These are phyloP conservation scores for Pelecanoides urinatrix DNA, from an alignment of 2,113 vertebrate species.

Conservation along the genomic window DNA sequence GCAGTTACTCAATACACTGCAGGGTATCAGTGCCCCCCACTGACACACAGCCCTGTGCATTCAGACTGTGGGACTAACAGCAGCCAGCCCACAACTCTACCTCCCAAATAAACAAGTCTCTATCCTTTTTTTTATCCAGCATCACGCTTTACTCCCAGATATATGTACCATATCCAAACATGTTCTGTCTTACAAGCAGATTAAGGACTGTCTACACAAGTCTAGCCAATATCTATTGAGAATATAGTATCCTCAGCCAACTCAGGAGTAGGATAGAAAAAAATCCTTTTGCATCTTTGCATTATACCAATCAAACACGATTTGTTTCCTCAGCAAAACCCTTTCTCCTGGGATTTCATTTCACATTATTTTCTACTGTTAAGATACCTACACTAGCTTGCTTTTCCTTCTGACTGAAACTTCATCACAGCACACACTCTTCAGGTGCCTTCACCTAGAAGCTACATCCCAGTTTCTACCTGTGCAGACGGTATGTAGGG, in stretches of 20 bases:
- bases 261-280: background rate
- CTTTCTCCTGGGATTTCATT: background rate
- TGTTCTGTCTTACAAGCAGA: background rate
- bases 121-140: conserved; percentile 8
- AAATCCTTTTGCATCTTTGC: background rate
- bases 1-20: conserved; percentile 61
- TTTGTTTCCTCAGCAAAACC: background rate
- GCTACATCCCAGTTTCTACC: conserved; percentile 43
- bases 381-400: conserved; percentile 21
- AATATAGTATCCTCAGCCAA: background rate
- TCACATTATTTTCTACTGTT: conserved; percentile 14
- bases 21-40: conserved; percentile 52
- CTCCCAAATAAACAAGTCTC: background rate
- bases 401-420: background rate
- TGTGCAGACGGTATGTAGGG: background rate
- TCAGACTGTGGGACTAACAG: conserved; percentile 75
- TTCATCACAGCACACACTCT: background rate
- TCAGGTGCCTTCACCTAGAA: conserved; percentile 38
- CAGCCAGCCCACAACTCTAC: conserved; percentile 60
- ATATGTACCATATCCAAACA: background rate
- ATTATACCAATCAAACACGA: background rate
- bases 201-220: background rate
- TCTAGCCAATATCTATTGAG: background rate
- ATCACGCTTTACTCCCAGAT: conserved; percentile 7
- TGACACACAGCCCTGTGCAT: conserved; percentile 74